Evolutionary conservation across 1,140 invertebrate species (phyloP), one percentile per base, ranked within the genome.

Genomic region (Drosophila sproati): DNA sequence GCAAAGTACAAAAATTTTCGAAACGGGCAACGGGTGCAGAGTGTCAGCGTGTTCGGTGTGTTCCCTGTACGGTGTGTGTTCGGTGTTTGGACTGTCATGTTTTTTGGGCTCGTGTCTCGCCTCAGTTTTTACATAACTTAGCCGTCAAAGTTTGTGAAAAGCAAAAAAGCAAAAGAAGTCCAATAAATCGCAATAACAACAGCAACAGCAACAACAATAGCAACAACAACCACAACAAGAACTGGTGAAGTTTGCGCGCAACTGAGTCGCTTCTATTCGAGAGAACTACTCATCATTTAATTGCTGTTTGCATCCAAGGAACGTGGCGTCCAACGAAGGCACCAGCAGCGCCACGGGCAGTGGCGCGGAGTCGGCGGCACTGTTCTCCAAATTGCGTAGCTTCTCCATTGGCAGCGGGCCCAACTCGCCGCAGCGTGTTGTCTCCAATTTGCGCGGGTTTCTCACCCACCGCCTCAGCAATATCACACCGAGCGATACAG

Each of bases 401-500:
- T 90, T 92, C 78, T 81, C 92, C 56, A 92, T 91, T 73, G 93
- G 93, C 88, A 92, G 91, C 67, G 93, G 92, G 55, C 92, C 92
- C 81, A 93, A 93, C 88, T 94, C 92, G 87, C 94, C 94, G 51
- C 93, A 93, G 90, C 93, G 92, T 47, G 94, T 94, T 73, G 94
- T 94, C 77, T 93, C 92, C 80, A 94, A 94, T 82, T 93, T 94
- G 82, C 93, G 94, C 79, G 94, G 94, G 73, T 94, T 94, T 82
- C 93, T 94, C 79, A 92, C 93, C 70, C 93, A 92, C 88, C 92
- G 94, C 69, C 79, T 93, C 32, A 93, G 94, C 73, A 94, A 93
- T 72, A 93, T 93, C 73, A 93, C 94, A 73, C 93, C 94, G 68
- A 93, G 93, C 63, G 94, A 94, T 86, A 94, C 94, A 94, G 94